Evolutionary conservation across 2,797 vertebrate genomes (phyloP), one percentile per base, ranked within the genome.

Genomic region (Acanthurus tractus): DNA sequence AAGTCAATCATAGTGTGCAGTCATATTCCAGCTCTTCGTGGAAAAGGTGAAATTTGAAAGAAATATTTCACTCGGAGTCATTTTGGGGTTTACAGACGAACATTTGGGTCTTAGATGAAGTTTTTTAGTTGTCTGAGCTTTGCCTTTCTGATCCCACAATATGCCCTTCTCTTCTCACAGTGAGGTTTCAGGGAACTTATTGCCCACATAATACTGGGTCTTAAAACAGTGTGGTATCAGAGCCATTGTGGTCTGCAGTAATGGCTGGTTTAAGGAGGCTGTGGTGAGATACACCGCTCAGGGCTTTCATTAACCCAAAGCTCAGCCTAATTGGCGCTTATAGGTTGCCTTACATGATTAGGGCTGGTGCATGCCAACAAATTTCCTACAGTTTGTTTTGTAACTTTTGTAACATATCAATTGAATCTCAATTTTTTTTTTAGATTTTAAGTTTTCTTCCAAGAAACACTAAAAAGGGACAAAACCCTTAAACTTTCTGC

Each of bases 181-280:
- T 59, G 81, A 85, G 83, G 61, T 86, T 86, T 83, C 65, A 68
- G 73, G 79, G 85, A 83, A 85, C 85, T 81, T 84, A 59, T 89
- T 82, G 87, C 78, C 89, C 90, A 89, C 89, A 88, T 88, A 78
- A 90, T 88, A 74, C 76, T 50, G 81, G 76, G 63, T 92, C 89
- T 90, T 91, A 74, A 88, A 90, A 76, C 90, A 89, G 89, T 85
- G 76, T 89, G 92, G 50, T 84, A 66, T 88, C 84, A 88, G 88
- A 88, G 86, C 56, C 84, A 44, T 66, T 91, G 90, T 86, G 91
- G 88, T 91, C 76, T 72, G 85, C 79, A 83, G 74, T 90, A 88
- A 90, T 87, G 76, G 79, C 85, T 85, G 82, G 78, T 88, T 87
- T 62, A 84, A 83, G 86, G 86, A 83, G 84, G 76, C 83, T 89